phyloP scores from a whole-genome alignment of 2,888 invertebrate genomes.

The Tinea pellionella region DNA sequence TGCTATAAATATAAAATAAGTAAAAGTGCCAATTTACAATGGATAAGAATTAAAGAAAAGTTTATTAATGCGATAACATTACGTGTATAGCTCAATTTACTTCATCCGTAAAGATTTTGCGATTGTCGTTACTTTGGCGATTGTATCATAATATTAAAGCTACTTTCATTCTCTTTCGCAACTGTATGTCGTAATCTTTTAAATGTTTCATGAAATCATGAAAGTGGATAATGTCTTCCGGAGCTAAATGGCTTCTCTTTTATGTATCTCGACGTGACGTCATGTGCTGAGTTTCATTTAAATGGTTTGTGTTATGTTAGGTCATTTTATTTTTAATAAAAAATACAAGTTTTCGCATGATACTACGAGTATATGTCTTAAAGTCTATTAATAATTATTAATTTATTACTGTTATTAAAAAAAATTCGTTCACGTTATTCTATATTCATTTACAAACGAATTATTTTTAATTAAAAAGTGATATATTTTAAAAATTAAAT shows the following conservation, averaged over 20 bases:
- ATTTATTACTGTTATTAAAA: too few relatives aligned
- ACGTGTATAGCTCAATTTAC: background rate
- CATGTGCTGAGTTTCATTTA: background rate
- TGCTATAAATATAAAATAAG: too few relatives aligned
- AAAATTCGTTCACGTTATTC: too few relatives aligned
- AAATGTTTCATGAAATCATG: constrained; percentile 5
- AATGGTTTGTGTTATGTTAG: background rate
- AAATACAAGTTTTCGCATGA: too few relatives aligned
- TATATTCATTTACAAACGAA: too few relatives aligned
- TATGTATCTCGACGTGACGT: background rate
- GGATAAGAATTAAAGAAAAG: too few relatives aligned
- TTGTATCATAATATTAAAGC: background rate
- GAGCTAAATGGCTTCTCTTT: background rate
- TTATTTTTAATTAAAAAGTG: too few relatives aligned
- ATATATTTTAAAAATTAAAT: too few relatives aligned
- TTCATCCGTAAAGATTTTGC: constrained; percentile 1
- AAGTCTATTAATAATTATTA: too few relatives aligned
- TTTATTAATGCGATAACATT: background rate
- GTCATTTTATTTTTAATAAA: background rate
- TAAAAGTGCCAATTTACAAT: too few relatives aligned
- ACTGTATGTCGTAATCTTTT: background rate
- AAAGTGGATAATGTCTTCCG: constrained; percentile 6
- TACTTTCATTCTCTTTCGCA: background rate
- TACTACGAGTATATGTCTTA: too few relatives aligned
- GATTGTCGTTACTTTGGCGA: background rate